Evolutionary conservation across 2,797 vertebrate genomes (phyloP), one percentile per base, ranked within the genome.

Genomic region (Myoxocephalus aenaeus): DNA sequence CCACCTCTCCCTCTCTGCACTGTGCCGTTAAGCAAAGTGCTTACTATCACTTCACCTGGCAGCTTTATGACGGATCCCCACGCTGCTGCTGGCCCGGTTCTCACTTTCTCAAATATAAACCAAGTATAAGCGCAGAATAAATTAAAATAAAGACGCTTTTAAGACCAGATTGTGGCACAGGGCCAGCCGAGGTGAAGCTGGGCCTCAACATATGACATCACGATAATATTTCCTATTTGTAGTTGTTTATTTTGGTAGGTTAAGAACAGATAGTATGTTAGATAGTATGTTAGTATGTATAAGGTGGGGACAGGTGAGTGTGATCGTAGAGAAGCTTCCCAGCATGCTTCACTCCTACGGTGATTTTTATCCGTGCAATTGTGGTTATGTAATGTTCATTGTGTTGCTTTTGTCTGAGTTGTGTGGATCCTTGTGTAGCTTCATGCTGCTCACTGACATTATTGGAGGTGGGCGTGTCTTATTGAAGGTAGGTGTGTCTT

Each of bases 11-110:
- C 11, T 48, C 4, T 1, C 20, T 46, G 27, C 46, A 36, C 2
- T 65, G 25, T 6, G 22, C 5, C 42, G 36, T 50, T 58, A 50
- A 11, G 29, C 20, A 50, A 70, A 70, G 64, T 36, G 34, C 50
- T 68, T 42, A 68, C 65, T 68, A 8, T 53, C 53, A 67, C 48
- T 66, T 48, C n/a, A 34, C 18, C 34, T 42, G 61, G 59, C 38
- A 62, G 59, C 2, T 48, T 65, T 36, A 65, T 36, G 15, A 36
- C 44, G 17, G 2, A 7, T 48, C 8, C 46, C 46, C 18, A 9
- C 1, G 48, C 48, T n/a, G 48, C 20, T 4, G 3, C 42, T 46
- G 62, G 40, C 15, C 40, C 12, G 42, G 25, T 46, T 32, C 42
- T 44, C 62, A 48, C 25, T 13, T 42, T 27, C 14, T 63, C 22